These are phyloP conservation scores for Drosophila neonasuta DNA, from an alignment of 2,888 invertebrate species.

Conservation along the genomic window DNA sequence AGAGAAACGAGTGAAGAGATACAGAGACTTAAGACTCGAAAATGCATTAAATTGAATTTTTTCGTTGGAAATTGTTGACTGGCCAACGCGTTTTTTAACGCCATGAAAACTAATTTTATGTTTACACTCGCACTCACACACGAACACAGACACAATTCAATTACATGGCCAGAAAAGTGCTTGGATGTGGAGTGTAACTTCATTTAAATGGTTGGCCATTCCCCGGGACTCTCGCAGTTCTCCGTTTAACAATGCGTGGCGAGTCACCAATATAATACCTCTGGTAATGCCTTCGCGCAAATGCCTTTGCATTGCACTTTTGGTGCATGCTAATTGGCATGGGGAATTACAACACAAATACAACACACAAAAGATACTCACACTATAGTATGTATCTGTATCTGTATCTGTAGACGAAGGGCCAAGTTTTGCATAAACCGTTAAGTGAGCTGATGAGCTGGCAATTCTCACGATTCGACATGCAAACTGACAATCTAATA, in stretches of 20 bases:
- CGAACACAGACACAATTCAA: constrained; percentile 56
- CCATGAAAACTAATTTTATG: constrained; percentile 77
- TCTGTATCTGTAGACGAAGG: constrained; percentile 23
- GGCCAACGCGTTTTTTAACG: constrained; percentile 73
- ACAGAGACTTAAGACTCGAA: constrained; percentile 41
- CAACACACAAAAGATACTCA: background rate
- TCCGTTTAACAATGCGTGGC: constrained; percentile 68
- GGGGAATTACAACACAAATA: constrained; percentile 26
- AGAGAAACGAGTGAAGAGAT: constrained; percentile 12
- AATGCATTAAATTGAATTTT: constrained; percentile 74
- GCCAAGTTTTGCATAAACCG: constrained; percentile 63
- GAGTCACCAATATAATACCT: constrained; percentile 53
- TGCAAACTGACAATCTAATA: constrained; percentile 48
- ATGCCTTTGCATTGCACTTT: constrained; percentile 65
- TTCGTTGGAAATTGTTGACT: constrained; percentile 63
- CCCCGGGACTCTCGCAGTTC: constrained; percentile 6
- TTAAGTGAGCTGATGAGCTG: constrained; percentile 37
- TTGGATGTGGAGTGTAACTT: constrained; percentile 54
- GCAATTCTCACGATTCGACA: constrained; percentile 62
- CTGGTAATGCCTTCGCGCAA: constrained; percentile 55
- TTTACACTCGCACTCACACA: constrained; percentile 51
- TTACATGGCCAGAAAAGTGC: constrained; percentile 65
- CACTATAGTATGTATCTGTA: background rate
- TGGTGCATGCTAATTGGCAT: constrained; percentile 71
- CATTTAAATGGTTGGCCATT: constrained; percentile 67